Conservation (phyloP, 37 sponge, comb jelly and placozoan species). For the Diacarnus erythraeanus region DNA sequence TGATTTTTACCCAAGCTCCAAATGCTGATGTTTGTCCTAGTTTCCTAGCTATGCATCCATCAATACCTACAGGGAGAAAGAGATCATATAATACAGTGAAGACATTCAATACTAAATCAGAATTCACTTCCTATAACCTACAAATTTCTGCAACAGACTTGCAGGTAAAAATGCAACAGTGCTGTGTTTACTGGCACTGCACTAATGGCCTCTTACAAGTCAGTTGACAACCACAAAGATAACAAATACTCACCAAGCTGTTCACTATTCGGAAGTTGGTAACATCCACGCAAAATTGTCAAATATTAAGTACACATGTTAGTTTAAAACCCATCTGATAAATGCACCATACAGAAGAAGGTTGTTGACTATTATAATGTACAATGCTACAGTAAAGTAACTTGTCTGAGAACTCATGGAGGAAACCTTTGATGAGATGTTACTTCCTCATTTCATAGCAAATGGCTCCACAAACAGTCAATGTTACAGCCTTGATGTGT, state of each 20-base stretch:
- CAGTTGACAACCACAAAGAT: not conserved
- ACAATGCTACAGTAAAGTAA: too few species aligned
- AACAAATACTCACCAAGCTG: not conserved
- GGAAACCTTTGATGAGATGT: not conserved
- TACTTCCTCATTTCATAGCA: not conserved
- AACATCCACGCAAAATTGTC: not conserved
- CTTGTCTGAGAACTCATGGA: not conserved
- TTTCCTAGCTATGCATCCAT: slow-evolving; percentile 57
- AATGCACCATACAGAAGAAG: too few species aligned
- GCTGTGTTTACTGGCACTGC: too few species aligned
- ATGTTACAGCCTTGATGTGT: too few species aligned
- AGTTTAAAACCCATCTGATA: too few species aligned
- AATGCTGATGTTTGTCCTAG: slow-evolving; percentile 50
- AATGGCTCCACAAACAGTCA: not conserved
- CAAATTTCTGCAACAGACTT: too few species aligned
- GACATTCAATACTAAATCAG: too few species aligned
- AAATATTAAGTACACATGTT: too few species aligned
- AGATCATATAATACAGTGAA: too few species aligned
- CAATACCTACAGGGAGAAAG: slow-evolving; percentile 36
- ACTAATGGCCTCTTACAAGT: not conserved
- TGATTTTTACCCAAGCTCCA: slow-evolving; percentile 60
- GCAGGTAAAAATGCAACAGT: too few species aligned
- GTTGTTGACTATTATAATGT: too few species aligned
- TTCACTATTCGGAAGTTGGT: not conserved
- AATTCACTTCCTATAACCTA: too few species aligned